Percentiles rank a stretch among this genome's conserved stretches.
Conservation (phyloP, 2,888 invertebrate genomes). For the Cryptocheilus praepositus region DNA sequence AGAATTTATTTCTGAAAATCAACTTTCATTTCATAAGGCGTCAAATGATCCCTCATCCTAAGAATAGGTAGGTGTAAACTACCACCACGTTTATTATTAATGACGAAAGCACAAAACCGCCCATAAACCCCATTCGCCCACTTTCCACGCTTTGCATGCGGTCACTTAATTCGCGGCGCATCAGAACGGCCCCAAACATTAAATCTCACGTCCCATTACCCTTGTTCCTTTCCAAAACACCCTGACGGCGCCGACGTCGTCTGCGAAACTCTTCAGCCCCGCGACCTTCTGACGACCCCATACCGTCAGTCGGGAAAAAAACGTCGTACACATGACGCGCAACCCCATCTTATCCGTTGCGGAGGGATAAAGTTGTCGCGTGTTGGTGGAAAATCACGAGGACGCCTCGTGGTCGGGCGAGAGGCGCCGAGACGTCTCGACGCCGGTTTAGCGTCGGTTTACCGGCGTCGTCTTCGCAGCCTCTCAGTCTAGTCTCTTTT, state of each 20-base stretch:
- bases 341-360: slow-evolving; percentile 42
- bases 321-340: slow-evolving; percentile 18
- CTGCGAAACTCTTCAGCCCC: too few relatives aligned
- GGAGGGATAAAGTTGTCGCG: slow-evolving; percentile 53
- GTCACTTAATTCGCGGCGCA: too few relatives aligned
- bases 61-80: too few relatives aligned
- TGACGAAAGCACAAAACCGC: too few relatives aligned
- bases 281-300: slow-evolving; percentile 3
- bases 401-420: not conserved
- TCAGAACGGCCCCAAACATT: too few relatives aligned
- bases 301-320: slow-evolving; percentile 14
- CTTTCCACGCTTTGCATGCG: too few relatives aligned
- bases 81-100: too few relatives aligned
- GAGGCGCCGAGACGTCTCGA: slow-evolving; percentile 68
- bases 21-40: too few relatives aligned
- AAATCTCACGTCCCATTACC: not conserved
- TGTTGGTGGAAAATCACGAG: slow-evolving; percentile 60
- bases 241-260: not conserved
- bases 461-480: slow-evolving; percentile 60
- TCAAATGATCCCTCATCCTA: too few relatives aligned
- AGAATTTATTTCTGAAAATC: too few relatives aligned
- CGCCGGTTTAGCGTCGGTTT: slow-evolving; percentile 51
- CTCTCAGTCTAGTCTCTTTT: slow-evolving; percentile 30
- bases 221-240: not conserved
- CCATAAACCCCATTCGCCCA: too few relatives aligned